A percentile compares a stretch with the other conserved stretches of the same genome.
Evolutionary conservation across 1,140 invertebrate genomes (phyloP).

Genomic region (Drosophila tsacasi): DNA sequence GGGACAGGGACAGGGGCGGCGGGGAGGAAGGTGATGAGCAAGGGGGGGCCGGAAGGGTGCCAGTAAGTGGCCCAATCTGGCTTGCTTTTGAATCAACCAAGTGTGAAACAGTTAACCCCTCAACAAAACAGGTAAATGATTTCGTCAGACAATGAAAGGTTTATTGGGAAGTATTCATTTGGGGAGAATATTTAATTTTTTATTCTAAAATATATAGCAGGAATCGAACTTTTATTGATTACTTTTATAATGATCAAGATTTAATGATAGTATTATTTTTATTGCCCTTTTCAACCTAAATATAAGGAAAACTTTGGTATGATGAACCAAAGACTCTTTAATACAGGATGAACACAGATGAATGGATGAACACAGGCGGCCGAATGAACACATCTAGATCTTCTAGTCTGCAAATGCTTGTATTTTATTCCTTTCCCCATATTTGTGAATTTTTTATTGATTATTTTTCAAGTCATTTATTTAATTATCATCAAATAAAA

Average conservation of each 20-base stretch:
- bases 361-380: background rate
- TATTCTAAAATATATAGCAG: background rate
- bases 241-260: background rate
- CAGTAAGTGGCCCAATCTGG: conserved; percentile 29
- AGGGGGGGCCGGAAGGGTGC: conserved; percentile 2
- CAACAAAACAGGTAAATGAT: conserved; percentile 19
- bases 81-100: conserved; percentile 19
- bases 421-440: background rate
- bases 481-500: background rate
- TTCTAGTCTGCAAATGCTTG: background rate
- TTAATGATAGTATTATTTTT: background rate
- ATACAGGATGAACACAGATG: background rate
- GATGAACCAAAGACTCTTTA: background rate
- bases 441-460: background rate
- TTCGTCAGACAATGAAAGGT: background rate
- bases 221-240: background rate
- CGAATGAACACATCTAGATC: background rate
- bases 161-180: background rate
- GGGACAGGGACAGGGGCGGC: conserved; percentile 1
- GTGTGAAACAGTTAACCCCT: conserved; percentile 40
- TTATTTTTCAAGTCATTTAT: background rate
- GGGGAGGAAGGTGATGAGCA: conserved; percentile 1
- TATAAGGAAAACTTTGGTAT: background rate
- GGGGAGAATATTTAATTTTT: background rate
- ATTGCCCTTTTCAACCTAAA: background rate